Evolutionary conservation across 1,140 invertebrate species (phyloP).

Genomic region (Apis dorsata): DNA sequence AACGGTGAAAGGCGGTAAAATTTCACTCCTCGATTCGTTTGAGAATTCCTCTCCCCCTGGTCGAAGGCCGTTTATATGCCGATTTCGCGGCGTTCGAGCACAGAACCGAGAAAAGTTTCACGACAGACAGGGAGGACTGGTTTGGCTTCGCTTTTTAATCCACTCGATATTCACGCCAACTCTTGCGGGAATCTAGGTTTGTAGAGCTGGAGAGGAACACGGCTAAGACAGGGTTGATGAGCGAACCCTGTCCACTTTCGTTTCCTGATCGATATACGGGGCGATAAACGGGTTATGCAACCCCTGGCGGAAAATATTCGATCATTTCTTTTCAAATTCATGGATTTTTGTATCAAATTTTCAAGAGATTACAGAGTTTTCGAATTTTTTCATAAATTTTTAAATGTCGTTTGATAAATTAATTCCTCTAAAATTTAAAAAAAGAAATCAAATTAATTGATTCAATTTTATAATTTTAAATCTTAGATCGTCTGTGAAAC

Average conservation of each 20-base stretch:
- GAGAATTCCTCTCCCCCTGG: constrained; percentile 45
- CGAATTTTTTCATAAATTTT: too few species aligned
- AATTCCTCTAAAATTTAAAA: too few species aligned
- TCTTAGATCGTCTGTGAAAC: too few species aligned
- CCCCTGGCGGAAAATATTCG: too few species aligned
- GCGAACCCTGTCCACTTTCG: constrained; percentile 17
- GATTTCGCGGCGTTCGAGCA: constrained; percentile 45
- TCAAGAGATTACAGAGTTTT: too few species aligned
- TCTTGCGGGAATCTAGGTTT: constrained; percentile 63
- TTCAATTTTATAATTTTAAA: too few species aligned
- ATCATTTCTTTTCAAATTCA: too few species aligned
- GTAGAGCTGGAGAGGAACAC: constrained; percentile 51
- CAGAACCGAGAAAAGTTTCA: constrained; percentile 51
- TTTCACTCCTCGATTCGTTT: constrained; percentile 64
- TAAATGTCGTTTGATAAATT: too few species aligned
- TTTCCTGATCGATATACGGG: constrained; percentile 19
- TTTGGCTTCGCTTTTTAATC: constrained; percentile 67
- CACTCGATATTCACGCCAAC: constrained; percentile 38
- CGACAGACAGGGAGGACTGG: constrained; percentile 48
- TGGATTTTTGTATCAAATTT: too few species aligned
- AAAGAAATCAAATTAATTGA: too few species aligned
- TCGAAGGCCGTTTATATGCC: constrained; percentile 34
- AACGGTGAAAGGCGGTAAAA: constrained; percentile 67
- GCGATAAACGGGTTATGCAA: too few species aligned
- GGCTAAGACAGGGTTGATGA: constrained; percentile 13